Base-by-base conservation (phyloP, 2,113 vertebrate genomes). In the Phrynocephalus versicolor region DNA sequence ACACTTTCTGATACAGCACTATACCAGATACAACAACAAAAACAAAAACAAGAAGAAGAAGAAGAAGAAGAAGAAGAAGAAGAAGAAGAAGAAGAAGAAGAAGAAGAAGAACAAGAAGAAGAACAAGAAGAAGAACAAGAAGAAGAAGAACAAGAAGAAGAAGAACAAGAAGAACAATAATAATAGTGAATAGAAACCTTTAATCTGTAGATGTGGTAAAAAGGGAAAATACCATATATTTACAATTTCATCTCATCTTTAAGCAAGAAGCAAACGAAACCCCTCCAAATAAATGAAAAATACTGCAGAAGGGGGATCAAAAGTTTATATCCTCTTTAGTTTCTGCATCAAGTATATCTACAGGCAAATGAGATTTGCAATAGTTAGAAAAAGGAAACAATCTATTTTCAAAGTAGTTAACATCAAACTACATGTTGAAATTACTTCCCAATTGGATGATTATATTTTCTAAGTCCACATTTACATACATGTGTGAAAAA, bases 161-260 rank as follows among this genome's bases (percentile, higher is more conserved):
- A n/a, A n/a, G n/a, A n/a, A n/a, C n/a, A n/a, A n/a, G n/a, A n/a
- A n/a, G n/a, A n/a, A n/a, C n/a, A n/a, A n/a, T n/a, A n/a, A n/a
- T n/a, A 64, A 69, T 71, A 86, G 69, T 87, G 78, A 80, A 58
- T 71, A 81, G 87, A 82, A 90, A 69, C 83, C 64, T 95, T 95
- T 95, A 94, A 92, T 96, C 58, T 87, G 88, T 0, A 51, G 89
- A 92, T 83, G 84, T 82, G 27, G 15, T 41, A 70, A 94, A 84
- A 92, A 90, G 79, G 91, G 85, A 82, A 1, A 1, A 88, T 73
- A 78, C 45, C 51, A 45, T 87, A 79, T 86, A 88, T 77, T 64
- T 84, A 90, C 86, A 88, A 51, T 69, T 91, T 83, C 90, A 45
- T 90, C 21, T 86, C 41, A 23, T 30, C 27, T 64, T 58, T 81